A percentile compares a stretch with the other conserved stretches of the same genome.
Evolutionary conservation across 2,797 vertebrate species (phyloP).

Genomic region (Chloroceryle inda): DNA sequence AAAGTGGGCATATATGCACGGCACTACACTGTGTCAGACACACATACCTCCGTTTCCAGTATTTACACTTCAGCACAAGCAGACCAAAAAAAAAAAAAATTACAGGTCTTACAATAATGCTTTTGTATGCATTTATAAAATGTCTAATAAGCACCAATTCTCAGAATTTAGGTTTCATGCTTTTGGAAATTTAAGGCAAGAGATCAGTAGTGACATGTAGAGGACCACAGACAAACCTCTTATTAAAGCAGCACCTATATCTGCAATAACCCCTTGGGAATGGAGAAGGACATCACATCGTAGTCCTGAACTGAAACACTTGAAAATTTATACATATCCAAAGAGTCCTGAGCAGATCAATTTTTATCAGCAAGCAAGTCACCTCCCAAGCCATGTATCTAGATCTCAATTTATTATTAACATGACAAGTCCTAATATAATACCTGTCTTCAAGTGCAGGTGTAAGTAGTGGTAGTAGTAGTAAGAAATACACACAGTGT

Average conservation of each 20-base stretch:
- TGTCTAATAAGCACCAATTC: neutral
- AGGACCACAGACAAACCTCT: neutral
- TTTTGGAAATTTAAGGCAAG: neutral
- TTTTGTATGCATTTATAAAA: neutral
- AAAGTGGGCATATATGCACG: fast-evolving
- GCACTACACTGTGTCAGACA: neutral
- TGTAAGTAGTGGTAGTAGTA: neutral
- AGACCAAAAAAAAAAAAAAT: neutral
- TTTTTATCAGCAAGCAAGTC: neutral
- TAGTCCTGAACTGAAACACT: neutral
- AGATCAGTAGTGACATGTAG: neutral
- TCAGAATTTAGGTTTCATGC: neutral
- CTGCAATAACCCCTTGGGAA: neutral
- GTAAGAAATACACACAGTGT: neutral
- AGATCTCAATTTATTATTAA: neutral
- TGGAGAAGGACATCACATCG: neutral
- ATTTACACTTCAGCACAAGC: neutral
- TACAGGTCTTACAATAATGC: neutral
- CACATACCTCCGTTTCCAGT: fast-evolving
- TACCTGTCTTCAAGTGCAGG: neutral
- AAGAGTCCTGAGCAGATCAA: neutral
- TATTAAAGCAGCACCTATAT: neutral
- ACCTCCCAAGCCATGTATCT: neutral
- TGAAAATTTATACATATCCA: neutral
- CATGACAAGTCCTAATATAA: neutral